Conservation (phyloP, 2,888 invertebrate species). For the Salpingus planirostris region DNA sequence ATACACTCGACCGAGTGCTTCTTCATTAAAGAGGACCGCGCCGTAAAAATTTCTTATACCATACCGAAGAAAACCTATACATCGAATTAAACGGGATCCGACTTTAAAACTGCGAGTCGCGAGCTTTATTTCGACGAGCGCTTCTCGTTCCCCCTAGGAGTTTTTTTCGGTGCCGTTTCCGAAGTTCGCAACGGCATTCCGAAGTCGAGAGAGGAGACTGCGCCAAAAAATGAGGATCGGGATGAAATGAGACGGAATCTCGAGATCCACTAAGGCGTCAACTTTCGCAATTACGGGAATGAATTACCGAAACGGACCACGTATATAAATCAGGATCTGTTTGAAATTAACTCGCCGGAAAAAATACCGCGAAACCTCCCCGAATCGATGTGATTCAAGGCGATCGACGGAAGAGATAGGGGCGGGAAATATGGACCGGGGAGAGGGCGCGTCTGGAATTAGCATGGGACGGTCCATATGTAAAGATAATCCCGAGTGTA, state of each 20-base stretch:
- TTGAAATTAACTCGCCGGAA: neutral
- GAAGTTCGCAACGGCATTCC: no score
- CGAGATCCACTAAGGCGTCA: conserved; percentile 33
- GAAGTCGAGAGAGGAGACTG: conserved; percentile 30
- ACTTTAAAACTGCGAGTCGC: conserved; percentile 28
- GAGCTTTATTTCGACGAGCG: conserved; percentile 37
- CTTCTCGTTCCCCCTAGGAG: no score
- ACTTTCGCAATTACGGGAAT: conserved; percentile 37
- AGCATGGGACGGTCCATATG: conserved; percentile 38
- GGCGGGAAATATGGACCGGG: no score
- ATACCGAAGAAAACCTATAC: no score
- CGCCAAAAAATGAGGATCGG: conserved; percentile 34
- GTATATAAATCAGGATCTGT: conserved; percentile 27
- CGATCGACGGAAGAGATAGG: no score
- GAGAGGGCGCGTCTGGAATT: conserved; percentile 30
- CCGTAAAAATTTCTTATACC: conserved; percentile 3
- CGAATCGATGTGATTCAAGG: no score
- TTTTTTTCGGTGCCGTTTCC: no score
- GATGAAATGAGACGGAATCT: conserved; percentile 36
- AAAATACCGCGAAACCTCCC: no score
- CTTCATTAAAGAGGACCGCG: conserved; percentile 3
- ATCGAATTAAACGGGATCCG: neutral
- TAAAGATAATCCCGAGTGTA: conserved; percentile 41
- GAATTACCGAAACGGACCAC: conserved; percentile 29
- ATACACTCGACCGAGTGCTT: conserved; percentile 4